Evolutionary conservation across 1,140 invertebrate species (phyloP).

Genomic region (Eupristina koningsbergeri): DNA sequence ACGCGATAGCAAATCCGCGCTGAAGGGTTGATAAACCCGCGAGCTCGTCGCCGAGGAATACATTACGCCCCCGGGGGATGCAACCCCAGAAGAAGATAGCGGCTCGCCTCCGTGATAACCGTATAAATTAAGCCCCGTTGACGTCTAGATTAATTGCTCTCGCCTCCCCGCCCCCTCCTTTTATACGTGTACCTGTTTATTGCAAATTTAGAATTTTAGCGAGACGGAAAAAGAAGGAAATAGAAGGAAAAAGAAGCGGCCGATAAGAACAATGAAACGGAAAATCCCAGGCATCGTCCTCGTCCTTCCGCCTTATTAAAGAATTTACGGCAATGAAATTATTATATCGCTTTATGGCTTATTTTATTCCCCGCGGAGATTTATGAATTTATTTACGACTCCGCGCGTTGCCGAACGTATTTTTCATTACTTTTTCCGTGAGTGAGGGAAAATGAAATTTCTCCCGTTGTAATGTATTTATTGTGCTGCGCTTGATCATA

Average conservation of each 20-base stretch:
- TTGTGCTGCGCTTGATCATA: conserved; percentile 17
- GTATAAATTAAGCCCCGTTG: conserved; percentile 69
- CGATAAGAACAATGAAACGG: conserved; percentile 10
- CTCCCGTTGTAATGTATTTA: conserved; percentile 29
- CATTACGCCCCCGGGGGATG: conserved; percentile 59
- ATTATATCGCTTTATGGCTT: conserved; percentile 46
- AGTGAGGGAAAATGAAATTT: conserved; percentile 34
- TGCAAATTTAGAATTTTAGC: conserved; percentile 33
- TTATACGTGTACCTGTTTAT: conserved; percentile 35
- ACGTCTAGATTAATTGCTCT: conserved; percentile 69
- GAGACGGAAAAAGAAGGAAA: background rate
- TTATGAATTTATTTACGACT: conserved; percentile 52
- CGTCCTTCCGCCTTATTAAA: conserved; percentile 40
- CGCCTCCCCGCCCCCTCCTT: conserved; percentile 51
- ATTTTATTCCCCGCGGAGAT: conserved; percentile 45
- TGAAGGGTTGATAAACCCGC: conserved; percentile 66
- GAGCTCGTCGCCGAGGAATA: conserved; percentile 56
- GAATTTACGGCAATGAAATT: conserved; percentile 47
- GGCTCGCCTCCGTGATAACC: conserved; percentile 52
- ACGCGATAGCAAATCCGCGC: conserved; percentile 59
- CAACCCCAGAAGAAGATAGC: conserved; percentile 62
- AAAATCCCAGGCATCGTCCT: conserved; percentile 14
- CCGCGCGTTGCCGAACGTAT: conserved; percentile 15
- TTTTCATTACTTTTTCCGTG: conserved; percentile 37
- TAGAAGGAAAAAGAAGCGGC: background rate